phyloP scores from a whole-genome alignment of 2,113 vertebrate genomes.

The Toxostoma redivivum region DNA sequence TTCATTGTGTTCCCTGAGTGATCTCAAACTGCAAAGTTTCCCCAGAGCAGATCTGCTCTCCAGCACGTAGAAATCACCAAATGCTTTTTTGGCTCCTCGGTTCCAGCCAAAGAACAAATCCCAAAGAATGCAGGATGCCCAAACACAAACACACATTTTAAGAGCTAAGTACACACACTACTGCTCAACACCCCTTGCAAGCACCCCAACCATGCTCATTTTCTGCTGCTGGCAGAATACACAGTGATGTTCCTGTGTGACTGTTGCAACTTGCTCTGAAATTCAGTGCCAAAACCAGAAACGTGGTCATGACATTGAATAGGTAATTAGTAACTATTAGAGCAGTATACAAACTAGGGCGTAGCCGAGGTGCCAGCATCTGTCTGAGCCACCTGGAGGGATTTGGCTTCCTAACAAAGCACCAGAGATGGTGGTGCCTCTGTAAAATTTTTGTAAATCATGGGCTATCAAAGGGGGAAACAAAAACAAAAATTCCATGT shows the following conservation, averaged over 20 bases:
- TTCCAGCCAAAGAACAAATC: not conserved
- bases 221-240: slow-evolving; percentile 46
- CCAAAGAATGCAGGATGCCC: not conserved
- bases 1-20: not conserved
- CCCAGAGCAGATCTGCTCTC: not conserved
- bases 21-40: not conserved
- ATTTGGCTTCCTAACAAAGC: slow-evolving; percentile 77
- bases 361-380: slow-evolving; percentile 68
- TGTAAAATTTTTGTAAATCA: slow-evolving; percentile 61
- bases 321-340: slow-evolving; percentile 81
- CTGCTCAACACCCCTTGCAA: not conserved
- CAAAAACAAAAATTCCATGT: not conserved
- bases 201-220: not conserved
- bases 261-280: slow-evolving; percentile 75
- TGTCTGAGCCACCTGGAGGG: slow-evolving; percentile 71
- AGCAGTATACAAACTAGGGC: slow-evolving; percentile 72
- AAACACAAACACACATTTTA: slow-evolving; percentile 1
- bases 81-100: not conserved
- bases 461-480: slow-evolving; percentile 41
- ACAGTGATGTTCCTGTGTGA: slow-evolving; percentile 31
- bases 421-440: slow-evolving; percentile 54
- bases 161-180: not conserved
- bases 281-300: slow-evolving; percentile 63
- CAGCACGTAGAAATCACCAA: not conserved
- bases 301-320: slow-evolving; percentile 65